Base-by-base conservation (phyloP, 35 echinoderm and acorn worm species). In the Eucidaris tribuloides region DNA sequence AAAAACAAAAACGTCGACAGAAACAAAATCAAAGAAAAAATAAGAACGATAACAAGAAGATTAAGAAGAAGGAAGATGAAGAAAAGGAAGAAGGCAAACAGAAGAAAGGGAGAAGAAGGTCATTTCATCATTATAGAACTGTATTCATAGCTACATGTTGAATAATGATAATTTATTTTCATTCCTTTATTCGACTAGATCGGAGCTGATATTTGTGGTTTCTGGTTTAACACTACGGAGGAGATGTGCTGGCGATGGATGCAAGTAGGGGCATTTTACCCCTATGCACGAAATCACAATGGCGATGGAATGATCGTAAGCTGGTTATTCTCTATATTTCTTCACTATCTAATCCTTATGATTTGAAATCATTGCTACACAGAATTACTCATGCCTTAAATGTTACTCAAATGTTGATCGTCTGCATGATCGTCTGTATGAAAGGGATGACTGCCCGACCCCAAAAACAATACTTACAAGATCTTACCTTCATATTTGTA, bases 171-270 rank as follows among this genome's bases (percentile, higher is more conserved):
- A 28, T 22, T 64, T 55, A 14, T 50, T 82, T 33, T 82, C 58
- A 64, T 71, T 37, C 14, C 58, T 36, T 82, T 22, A 82, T 22
- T 20, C 36, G 17, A 34, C 2, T 71, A 92, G 92, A 94, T 94
- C 76, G 92, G 92, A 31, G 86, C 92, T 62, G 92, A 94, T 60
- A 94, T 90, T 25, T 94, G 92, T 81, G 92, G 92, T 11, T 94
- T 89, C 49, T 85, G 78, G 54, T 82, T 76, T 14, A 78, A 85
- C 35, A 46, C 74, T 23, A 80, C 58, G 1, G 81, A 84, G 17
- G 72, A 89, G 44, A 55, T 94, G 76, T 94, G 92, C 59, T 88
- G 68, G 38, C 42, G 92, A 43, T 95, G 92, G 92, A 84, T 80
- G 63, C 92, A 95, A 40, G 59, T 85, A 2, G 92, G 92, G 3